Base-by-base conservation (phyloP, 2,888 invertebrate genomes). In the Toxonevra muliebris region DNA sequence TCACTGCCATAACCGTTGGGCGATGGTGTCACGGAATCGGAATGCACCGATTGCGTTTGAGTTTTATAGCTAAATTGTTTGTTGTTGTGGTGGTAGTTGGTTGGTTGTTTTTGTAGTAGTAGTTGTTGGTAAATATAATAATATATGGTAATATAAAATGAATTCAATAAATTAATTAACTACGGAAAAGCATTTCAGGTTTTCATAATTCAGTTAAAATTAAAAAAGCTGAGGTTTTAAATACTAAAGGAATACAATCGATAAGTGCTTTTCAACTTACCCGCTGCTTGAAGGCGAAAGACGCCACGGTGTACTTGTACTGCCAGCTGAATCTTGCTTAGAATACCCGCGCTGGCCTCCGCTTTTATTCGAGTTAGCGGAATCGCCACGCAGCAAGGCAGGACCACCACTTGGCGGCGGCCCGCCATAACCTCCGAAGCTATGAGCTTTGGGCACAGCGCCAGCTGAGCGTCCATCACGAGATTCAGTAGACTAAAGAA, bases 341-440 rank as follows among this genome's bases (percentile, higher is more conserved):
- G 92, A 92, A 61, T 94, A 89, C 67, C 93, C 87, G 17, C 92
- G 84, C 4, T 84, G 69, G 13, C 89, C 88, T 1, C 71, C 88
- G 78, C 90, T 90, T 76, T 89, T 89, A 43, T 88, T 89, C 19
- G 90, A 90, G 77, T 91, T 91, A 8, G 89, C 90, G 17, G 90
- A 90, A 76, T 91, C 92, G 10, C 89, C 90, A 43, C 91, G 87
- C 30, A 88, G 86, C 73, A 87, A 84, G 76, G 86, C 86, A n/a
- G 78, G 77, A 17, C 78, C 79, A 0, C 93, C 94, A 1, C 93
- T 68, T 60, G 79, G 79, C 1, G 83, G 80, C 15, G 86, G 85
- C 41, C 87, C 89, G 13, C 90, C 90, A 80, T 94, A 94, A 2
- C 94, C 95, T 12, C 94, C 94, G 80, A 96, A 96, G 84, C 94